Conservation (phyloP, 1,140 invertebrate species). For the Drosophila sechellia region DNA sequence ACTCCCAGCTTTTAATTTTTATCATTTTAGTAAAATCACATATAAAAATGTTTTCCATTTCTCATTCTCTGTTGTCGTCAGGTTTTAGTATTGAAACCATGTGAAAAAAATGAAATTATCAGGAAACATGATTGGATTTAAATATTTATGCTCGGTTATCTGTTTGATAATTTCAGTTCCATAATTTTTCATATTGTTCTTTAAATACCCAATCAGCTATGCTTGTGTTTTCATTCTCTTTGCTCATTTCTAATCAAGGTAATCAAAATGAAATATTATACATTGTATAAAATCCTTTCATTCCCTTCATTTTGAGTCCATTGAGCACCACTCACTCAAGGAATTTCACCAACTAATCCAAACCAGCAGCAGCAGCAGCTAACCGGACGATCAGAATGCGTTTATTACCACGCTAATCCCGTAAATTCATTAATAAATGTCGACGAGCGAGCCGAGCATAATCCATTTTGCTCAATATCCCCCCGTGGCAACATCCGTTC, state of each 20-base stretch:
- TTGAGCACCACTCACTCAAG: constrained; percentile 20
- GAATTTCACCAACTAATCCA: constrained; percentile 51
- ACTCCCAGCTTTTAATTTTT: too few relatives aligned
- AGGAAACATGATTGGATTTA: neutral
- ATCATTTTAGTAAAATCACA: too few relatives aligned
- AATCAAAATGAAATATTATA: constrained; percentile 20
- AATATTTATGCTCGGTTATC: neutral
- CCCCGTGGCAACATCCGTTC: neutral
- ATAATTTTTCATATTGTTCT: neutral
- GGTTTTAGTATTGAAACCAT: neutral
- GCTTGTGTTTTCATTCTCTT: too few relatives aligned
- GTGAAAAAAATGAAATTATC: neutral
- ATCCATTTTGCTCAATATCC: constrained; percentile 67
- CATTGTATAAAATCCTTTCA: neutral
- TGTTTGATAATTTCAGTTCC: neutral
- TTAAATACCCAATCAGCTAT: neutral
- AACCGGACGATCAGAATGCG: constrained; percentile 50
- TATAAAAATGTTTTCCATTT: too few relatives aligned
- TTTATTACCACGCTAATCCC: constrained; percentile 74
- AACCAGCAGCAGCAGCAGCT: constrained; percentile 9
- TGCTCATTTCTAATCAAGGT: neutral
- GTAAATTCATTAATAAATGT: constrained; percentile 79
- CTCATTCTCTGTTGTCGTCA: neutral
- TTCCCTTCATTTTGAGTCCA: constrained; percentile 1
- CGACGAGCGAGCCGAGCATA: constrained; percentile 59